These are phyloP conservation scores for Vanessa tameamea DNA, from an alignment of 1,140 invertebrate genomes.

Conservation along the genomic window DNA sequence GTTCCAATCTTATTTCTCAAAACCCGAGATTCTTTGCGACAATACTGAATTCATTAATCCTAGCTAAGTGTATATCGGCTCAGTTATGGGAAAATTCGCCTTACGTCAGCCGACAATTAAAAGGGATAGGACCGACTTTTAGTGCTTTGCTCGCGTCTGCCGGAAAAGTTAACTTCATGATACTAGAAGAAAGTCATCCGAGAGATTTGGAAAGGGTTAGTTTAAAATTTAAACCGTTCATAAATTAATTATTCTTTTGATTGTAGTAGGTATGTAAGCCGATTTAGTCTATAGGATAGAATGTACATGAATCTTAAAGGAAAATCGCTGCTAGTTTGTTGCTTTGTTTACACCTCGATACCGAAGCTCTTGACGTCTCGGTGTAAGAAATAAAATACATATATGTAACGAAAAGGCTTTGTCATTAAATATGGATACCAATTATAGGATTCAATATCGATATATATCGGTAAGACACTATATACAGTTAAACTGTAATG, in stretches of 20 bases:
- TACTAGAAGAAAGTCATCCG: constrained; percentile 85
- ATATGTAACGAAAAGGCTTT: too few species aligned
- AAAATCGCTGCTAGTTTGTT: too few species aligned
- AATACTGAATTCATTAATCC: constrained; percentile 82
- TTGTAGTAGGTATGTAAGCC: too few species aligned
- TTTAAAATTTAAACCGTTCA: background rate
- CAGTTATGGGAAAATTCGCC: constrained; percentile 89
- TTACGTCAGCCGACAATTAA: constrained; percentile 86
- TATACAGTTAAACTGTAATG: background rate
- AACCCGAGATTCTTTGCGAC: constrained; percentile 69
- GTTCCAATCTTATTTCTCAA: constrained; percentile 61
- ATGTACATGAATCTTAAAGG: too few species aligned
- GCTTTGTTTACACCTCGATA: too few species aligned
- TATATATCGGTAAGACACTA: background rate
- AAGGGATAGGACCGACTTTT: constrained; percentile 85
- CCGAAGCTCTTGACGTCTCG: too few species aligned
- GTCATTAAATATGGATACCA: too few species aligned
- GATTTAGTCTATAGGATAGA: too few species aligned
- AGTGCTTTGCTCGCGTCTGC: constrained; percentile 84
- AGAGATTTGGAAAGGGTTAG: constrained; percentile 87
- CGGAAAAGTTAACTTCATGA: constrained; percentile 84
- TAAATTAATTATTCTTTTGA: too few species aligned
- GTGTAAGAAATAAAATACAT: too few species aligned
- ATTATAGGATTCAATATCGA: too few species aligned
- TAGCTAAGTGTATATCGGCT: constrained; percentile 85